These are phyloP conservation scores for Drosophila bipectinata DNA, from an alignment of 1,140 invertebrate species.

Conservation along the genomic window DNA sequence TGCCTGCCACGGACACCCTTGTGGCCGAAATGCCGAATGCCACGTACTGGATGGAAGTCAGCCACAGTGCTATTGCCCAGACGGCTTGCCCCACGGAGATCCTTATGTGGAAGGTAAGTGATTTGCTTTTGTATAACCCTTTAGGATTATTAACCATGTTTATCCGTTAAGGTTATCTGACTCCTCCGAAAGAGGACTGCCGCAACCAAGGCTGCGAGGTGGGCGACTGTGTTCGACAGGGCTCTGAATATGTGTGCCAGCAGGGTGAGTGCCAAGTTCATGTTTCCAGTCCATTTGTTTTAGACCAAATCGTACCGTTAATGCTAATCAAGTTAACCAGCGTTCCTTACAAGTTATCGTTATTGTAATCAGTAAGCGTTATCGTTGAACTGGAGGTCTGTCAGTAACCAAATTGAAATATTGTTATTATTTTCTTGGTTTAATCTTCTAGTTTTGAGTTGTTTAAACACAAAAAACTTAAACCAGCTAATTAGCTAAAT, in stretches of 20 bases:
- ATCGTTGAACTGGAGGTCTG: constrained; percentile 70
- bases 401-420: constrained; percentile 63
- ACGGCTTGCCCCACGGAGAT: constrained; percentile 92
- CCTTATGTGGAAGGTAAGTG: constrained; percentile 92
- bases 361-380: constrained; percentile 66
- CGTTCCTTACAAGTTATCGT: constrained; percentile 60
- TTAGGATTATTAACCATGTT: neutral
- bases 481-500: constrained; percentile 67
- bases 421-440: constrained; percentile 63
- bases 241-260: constrained; percentile 90
- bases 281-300: constrained; percentile 26
- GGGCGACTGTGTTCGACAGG: constrained; percentile 91
- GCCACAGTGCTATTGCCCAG: constrained; percentile 93
- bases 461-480: constrained; percentile 50
- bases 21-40: constrained; percentile 93
- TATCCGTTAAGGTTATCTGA: constrained; percentile 60
- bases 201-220: constrained; percentile 92
- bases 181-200: constrained; percentile 89
- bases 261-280: constrained; percentile 88
- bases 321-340: constrained; percentile 68
- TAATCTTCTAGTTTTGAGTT: constrained; percentile 65
- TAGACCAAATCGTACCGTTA: constrained; percentile 53
- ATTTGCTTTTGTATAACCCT: neutral
- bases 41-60: constrained; percentile 87
- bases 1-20: constrained; percentile 89